These are phyloP conservation scores for Hoplias malabaricus DNA, from an alignment of 2,113 vertebrate genomes.

Conservation along the genomic window DNA sequence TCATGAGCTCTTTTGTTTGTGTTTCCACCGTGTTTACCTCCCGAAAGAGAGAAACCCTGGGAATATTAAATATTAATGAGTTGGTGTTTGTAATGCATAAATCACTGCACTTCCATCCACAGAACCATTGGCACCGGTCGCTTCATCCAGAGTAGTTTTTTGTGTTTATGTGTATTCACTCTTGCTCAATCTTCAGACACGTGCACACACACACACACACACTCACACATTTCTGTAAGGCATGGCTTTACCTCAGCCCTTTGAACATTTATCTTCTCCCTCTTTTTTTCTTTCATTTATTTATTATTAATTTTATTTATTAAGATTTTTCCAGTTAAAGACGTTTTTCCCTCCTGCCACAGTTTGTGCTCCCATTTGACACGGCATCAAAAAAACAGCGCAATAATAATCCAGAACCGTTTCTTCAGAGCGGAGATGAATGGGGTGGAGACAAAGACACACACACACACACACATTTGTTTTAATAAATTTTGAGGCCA, in stretches of 20 bases:
- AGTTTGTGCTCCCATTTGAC: conserved; percentile 48
- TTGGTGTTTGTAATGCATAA: conserved; percentile 26
- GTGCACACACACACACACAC: conserved; percentile 17
- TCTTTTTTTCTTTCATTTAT: neutral
- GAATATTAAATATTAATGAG: conserved; percentile 37
- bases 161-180: neutral
- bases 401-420: conserved; percentile 49
- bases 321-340: neutral
- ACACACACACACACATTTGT: conserved; percentile 63
- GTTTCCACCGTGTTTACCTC: conserved; percentile 19
- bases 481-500: no score
- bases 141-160: neutral
- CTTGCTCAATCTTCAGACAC: neutral
- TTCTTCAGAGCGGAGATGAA: conserved; percentile 57
- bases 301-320: neutral
- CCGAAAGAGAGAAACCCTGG: conserved; percentile 17
- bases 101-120: conserved; percentile 17
- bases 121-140: conserved; percentile 3
- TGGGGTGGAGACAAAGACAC: conserved; percentile 51
- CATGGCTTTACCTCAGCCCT: conserved; percentile 33
- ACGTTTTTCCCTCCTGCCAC: conserved; percentile 2
- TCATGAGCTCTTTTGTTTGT: conserved; percentile 25
- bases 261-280: conserved; percentile 26
- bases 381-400: conserved; percentile 44
- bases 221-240: neutral